A percentile compares a stretch with the other conserved stretches of the same genome.
phyloP scores from a whole-genome alignment of 2,888 invertebrate species.

The Cantharis nigra region DNA sequence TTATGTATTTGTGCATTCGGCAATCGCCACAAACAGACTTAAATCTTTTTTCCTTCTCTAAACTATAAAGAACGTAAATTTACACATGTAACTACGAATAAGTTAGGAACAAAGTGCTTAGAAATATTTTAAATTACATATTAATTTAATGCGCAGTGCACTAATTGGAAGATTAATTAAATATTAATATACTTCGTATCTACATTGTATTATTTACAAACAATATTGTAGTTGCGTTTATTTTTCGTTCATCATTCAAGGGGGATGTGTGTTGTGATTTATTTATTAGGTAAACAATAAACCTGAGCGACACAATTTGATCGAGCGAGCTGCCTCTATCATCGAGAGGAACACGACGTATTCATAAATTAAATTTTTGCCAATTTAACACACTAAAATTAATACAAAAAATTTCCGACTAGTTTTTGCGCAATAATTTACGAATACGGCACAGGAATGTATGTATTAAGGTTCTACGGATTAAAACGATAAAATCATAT shows the following conservation, averaged over 20 bases:
- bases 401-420: background rate
- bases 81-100: constrained; percentile 41
- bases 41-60: constrained; percentile 43
- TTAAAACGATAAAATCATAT: background rate
- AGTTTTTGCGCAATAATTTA: constrained; percentile 16
- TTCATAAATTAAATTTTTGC: constrained; percentile 5
- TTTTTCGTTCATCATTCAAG: constrained; percentile 3
- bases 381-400: background rate
- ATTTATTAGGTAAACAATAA: background rate
- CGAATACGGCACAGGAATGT: constrained; percentile 53
- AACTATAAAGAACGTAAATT: constrained; percentile 48
- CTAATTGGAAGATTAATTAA: constrained; percentile 49
- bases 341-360: constrained; percentile 18
- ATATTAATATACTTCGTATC: constrained; percentile 42
- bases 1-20: constrained; percentile 48
- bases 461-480: constrained; percentile 28
- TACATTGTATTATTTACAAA: constrained; percentile 43
- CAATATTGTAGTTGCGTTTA: constrained; percentile 15
- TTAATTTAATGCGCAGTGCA: constrained; percentile 48
- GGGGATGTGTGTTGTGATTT: background rate
- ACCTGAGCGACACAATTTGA: constrained; percentile 28
- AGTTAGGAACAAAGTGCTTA: constrained; percentile 57
- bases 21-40: constrained; percentile 39
- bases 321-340: constrained; percentile 23
- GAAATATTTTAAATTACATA: constrained; percentile 50